Percentiles rank a stretch among this genome's conserved stretches.
Conservation (phyloP, 2,888 invertebrate genomes). For the Mamestra brassicae region DNA sequence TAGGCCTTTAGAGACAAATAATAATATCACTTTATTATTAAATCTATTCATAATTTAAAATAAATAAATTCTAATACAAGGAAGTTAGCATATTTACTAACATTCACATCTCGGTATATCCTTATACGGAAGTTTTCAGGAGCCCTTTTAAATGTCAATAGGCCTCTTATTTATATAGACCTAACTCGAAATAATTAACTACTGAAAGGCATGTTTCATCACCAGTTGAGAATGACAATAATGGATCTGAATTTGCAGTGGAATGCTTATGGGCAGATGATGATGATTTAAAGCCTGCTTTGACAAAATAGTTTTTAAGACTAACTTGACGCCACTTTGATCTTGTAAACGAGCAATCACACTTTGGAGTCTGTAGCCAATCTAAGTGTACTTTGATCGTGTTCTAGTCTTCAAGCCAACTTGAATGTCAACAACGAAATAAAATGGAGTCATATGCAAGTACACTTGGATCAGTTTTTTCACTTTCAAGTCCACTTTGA, state of each 20-base stretch:
- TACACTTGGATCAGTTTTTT: too few relatives aligned
- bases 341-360: too few relatives aligned
- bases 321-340: too few relatives aligned
- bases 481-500: too few relatives aligned
- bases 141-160: not conserved
- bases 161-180: not conserved
- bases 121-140: not conserved
- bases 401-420: too few relatives aligned
- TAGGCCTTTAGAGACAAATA: conserved; percentile 16
- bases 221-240: not conserved
- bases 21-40: conserved; percentile 12
- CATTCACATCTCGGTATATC: not conserved
- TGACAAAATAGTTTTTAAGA: too few relatives aligned
- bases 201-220: not conserved
- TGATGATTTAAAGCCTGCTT: too few relatives aligned
- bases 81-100: not conserved
- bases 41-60: conserved; percentile 1
- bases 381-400: too few relatives aligned
- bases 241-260: not conserved
- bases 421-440: too few relatives aligned
- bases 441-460: too few relatives aligned
- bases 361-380: too few relatives aligned
- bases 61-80: conserved; percentile 2
- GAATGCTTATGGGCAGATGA: not conserved
- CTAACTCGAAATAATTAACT: not conserved